Evolutionary conservation across 2,888 invertebrate species (phyloP), one percentile per base, ranked within the genome.

Genomic region (Ophion obscuratus): DNA sequence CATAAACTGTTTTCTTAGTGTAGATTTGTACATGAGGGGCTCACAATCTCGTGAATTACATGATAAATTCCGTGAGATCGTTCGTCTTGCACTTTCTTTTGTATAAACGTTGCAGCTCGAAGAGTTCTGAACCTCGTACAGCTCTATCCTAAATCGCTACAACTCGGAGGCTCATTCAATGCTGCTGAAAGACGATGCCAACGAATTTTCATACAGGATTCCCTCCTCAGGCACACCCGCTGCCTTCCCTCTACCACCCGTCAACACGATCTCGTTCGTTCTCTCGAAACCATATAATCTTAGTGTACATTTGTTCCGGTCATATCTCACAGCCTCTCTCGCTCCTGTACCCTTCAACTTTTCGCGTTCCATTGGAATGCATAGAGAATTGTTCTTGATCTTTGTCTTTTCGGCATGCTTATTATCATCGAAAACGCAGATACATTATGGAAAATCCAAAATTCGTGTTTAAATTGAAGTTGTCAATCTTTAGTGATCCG

Each of bases 171-270:
- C 83, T 85, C 83, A 17, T 61, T 6, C 24, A 36, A 83, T 83
- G 83, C 44, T 36, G 27, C 85, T 86, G 83, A 80, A 88, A 89
- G 82, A 85, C 86, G 85, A 87, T 76, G 84, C 85, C 75, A 88
- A 89, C 88, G 88, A 87, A 89, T 89, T 89, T 88, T 87, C 88
- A 74, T 84, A 64, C 83, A 44, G 78, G 81, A 86, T 81, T 83
- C 70, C 59, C 68, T 81, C 68, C 61, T 47, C n/a, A 31, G 40
- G 62, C 77, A 64, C 79, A 44, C 67, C 61, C 67, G n/a, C 24
- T 53, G 62, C 31, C 44, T 47, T 20, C 27, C 27, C 31, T 62
- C 59, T 57, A 2, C n/a, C 27, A n/a, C 44, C 61, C 75, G 44
- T 75, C 62, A 57, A 14, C 61, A 40, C 40, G 17, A 31, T 59